These are phyloP conservation scores for Mamestra configurata DNA, from an alignment of 1,140 invertebrate species.

Conservation along the genomic window DNA sequence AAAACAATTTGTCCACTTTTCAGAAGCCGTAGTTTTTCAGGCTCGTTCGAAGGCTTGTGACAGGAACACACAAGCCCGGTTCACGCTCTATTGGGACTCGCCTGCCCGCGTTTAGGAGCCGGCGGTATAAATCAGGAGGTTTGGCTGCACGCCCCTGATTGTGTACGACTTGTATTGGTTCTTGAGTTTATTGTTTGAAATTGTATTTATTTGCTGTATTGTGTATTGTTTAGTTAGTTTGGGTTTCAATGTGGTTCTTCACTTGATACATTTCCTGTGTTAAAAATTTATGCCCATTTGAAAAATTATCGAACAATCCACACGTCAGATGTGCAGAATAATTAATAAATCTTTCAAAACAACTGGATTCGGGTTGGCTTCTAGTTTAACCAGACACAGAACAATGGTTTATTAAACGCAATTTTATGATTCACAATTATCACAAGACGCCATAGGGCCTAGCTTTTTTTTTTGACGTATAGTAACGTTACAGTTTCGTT, in stretches of 20 bases:
- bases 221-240: neutral
- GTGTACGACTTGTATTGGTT: conserved; percentile 3
- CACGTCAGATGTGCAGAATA: too few relatives aligned
- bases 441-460: too few relatives aligned
- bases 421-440: too few relatives aligned
- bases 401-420: too few relatives aligned
- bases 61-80: conserved; percentile 15
- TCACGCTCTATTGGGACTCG: conserved; percentile 43
- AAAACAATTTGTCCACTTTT: conserved; percentile 19
- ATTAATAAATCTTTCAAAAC: too few relatives aligned
- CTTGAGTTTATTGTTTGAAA: conserved; percentile 32
- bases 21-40: conserved; percentile 17
- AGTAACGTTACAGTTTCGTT: too few relatives aligned
- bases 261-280: too few relatives aligned
- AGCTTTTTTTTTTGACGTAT: too few relatives aligned
- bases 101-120: conserved; percentile 38
- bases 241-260: neutral
- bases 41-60: conserved; percentile 7
- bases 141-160: conserved; percentile 4
- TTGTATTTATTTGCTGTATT: conserved; percentile 32
- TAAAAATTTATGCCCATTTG: too few relatives aligned
- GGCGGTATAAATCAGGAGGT: conserved; percentile 46
- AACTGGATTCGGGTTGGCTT: too few relatives aligned
- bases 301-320: too few relatives aligned
- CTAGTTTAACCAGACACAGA: too few relatives aligned